Conservation (phyloP, 2,888 invertebrate species). For the Pherbina coryleti region DNA sequence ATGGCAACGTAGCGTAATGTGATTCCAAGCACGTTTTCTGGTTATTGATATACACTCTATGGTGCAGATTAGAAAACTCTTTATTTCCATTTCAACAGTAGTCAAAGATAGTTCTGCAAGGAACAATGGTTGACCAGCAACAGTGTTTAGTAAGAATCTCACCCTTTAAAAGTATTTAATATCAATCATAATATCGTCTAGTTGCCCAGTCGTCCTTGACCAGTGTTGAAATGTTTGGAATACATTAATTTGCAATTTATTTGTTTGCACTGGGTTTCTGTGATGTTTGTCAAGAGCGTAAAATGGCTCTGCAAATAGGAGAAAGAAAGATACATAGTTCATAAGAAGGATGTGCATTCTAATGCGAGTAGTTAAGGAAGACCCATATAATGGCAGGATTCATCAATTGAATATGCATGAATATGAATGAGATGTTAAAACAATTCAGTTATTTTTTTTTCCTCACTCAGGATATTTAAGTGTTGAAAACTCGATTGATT, state of each 20-base stretch:
- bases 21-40: conserved; percentile 40
- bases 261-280: not conserved
- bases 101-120: not conserved
- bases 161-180: conserved; percentile 19
- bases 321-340: not conserved
- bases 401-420: too few relatives aligned
- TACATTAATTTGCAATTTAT: conserved; percentile 17
- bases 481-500: too few relatives aligned
- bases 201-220: not conserved
- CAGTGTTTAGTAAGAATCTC: not conserved
- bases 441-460: too few relatives aligned
- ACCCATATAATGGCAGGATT: too few relatives aligned
- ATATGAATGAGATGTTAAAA: too few relatives aligned
- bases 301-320: not conserved
- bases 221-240: too few relatives aligned
- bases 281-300: not conserved
- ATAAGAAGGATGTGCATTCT: not conserved
- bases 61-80: conserved; percentile 38
- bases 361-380: not conserved
- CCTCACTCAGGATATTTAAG: too few relatives aligned
- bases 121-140: not conserved
- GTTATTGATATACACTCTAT: conserved; percentile 44
- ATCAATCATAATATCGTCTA: conserved; percentile 28
- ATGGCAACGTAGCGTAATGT: not conserved
- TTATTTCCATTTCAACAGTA: conserved; percentile 4